A percentile compares a stretch with the other conserved stretches of the same genome.
These are phyloP conservation scores for Drosophila ezoana DNA, from an alignment of 2,888 invertebrate genomes.

Conservation along the genomic window DNA sequence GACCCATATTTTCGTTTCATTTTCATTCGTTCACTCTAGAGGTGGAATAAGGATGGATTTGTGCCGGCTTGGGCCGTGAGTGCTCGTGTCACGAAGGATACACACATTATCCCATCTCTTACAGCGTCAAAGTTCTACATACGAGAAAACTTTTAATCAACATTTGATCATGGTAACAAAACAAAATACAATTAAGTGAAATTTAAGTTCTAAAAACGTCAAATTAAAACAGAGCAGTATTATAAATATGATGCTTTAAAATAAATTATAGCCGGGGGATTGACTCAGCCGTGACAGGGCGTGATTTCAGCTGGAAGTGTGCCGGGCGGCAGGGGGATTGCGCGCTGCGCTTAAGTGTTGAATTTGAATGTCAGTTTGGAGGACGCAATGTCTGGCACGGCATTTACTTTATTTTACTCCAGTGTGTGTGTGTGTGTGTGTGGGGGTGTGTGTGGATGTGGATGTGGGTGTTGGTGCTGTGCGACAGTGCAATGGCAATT, in stretches of 20 bases:
- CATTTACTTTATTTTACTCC: slow-evolving; percentile 12
- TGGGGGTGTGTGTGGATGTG: slow-evolving; percentile 2
- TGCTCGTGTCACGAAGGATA: too few relatives aligned
- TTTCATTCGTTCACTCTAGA: slow-evolving; percentile 29
- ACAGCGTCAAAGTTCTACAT: neutral
- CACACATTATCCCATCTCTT: too few relatives aligned
- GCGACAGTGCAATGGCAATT: slow-evolving; percentile 58
- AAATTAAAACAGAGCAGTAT: slow-evolving; percentile 9
- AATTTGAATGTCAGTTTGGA: slow-evolving; percentile 50
- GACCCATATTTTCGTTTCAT: slow-evolving; percentile 51
- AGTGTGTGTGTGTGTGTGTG: neutral
- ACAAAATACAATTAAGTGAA: neutral
- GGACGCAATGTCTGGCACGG: slow-evolving; percentile 27
- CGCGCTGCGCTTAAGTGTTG: slow-evolving; percentile 3
- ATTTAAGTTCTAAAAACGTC: slow-evolving; percentile 28
- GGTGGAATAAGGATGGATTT: neutral
- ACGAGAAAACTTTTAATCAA: neutral
- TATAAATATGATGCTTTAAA: slow-evolving; percentile 61
- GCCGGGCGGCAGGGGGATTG: neutral
- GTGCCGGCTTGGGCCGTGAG: too few relatives aligned
- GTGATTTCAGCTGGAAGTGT: slow-evolving; percentile 27
- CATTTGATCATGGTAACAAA: slow-evolving; percentile 38
- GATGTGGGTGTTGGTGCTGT: slow-evolving; percentile 11
- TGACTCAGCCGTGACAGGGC: slow-evolving; percentile 35
- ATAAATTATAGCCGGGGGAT: slow-evolving; percentile 53